These are phyloP conservation scores for Eumeta japonica DNA, from an alignment of 1,140 invertebrate genomes.

Conservation along the genomic window DNA sequence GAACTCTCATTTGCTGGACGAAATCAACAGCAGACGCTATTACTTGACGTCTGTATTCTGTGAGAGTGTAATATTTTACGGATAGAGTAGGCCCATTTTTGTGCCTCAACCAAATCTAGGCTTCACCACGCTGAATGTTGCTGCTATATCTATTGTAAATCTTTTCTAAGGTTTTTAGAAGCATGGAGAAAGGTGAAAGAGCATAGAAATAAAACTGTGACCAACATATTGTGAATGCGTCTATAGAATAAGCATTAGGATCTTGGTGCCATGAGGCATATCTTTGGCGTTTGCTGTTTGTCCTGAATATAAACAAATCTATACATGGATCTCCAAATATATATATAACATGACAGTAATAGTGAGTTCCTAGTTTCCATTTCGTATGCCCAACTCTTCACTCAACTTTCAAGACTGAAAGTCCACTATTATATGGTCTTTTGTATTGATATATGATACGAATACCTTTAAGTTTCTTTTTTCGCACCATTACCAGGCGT, in stretches of 20 bases:
- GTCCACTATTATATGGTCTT: background rate
- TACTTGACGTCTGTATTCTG: no score
- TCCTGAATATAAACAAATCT: conserved; percentile 4
- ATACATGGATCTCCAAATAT: conserved; percentile 4
- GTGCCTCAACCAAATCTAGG: conserved; percentile 20
- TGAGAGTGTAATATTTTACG: no score
- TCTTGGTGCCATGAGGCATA: conserved; percentile 5
- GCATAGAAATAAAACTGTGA: background rate
- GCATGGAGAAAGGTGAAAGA: conserved; percentile 12
- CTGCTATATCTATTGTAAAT: no score
- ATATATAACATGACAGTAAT: background rate
- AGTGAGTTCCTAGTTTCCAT: background rate
- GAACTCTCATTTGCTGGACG: no score
- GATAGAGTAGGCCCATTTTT: no score
- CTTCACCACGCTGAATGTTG: conserved; percentile 12
- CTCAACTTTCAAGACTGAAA: background rate
- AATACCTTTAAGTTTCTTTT: no score
- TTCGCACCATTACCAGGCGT: no score
- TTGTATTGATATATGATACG: background rate
- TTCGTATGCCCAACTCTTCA: background rate
- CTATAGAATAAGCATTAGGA: conserved; percentile 4
- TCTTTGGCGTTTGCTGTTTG: conserved; percentile 5
- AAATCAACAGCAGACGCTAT: no score
- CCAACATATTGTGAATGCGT: conserved; percentile 7
- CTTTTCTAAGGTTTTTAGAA: conserved; percentile 16